Evolutionary conservation across 2,888 invertebrate genomes (phyloP).

Genomic region (Platerodrilus igneus): DNA sequence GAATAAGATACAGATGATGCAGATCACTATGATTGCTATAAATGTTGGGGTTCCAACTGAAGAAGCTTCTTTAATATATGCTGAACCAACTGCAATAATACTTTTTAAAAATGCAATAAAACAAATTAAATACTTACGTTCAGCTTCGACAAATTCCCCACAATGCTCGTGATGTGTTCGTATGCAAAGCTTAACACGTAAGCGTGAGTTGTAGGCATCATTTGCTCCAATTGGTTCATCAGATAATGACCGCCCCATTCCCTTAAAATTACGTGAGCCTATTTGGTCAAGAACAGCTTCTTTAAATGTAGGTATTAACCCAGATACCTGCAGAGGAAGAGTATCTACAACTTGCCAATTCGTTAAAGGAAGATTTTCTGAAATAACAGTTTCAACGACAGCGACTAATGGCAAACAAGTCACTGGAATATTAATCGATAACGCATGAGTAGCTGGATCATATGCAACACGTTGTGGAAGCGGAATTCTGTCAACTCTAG

Average conservation of each 20-base stretch:
- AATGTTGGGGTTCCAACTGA: conserved; percentile 72
- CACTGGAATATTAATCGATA: conserved; percentile 75
- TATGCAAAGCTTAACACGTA: conserved; percentile 78
- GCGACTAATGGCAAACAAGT: conserved; percentile 76
- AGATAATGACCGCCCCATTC: conserved; percentile 52
- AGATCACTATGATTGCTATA: conserved; percentile 73
- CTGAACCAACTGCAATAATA: conserved; percentile 65
- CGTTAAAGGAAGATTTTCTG: conserved; percentile 53
- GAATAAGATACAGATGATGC: conserved; percentile 74
- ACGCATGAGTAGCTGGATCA: conserved; percentile 69
- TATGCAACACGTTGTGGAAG: conserved; percentile 76
- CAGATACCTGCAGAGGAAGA: conserved; percentile 66
- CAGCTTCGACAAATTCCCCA: conserved; percentile 78
- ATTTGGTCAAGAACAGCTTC: conserved; percentile 65
- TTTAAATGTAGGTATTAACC: conserved; percentile 63
- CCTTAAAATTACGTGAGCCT: conserved; percentile 48
- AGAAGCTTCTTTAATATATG: conserved; percentile 74
- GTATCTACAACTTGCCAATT: conserved; percentile 71
- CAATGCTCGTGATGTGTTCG: conserved; percentile 76
- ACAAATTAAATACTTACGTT: conserved; percentile 58
- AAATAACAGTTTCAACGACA: conserved; percentile 66
- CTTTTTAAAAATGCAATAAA: conserved; percentile 2
- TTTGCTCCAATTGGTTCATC: conserved; percentile 55
- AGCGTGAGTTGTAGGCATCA: conserved; percentile 62
- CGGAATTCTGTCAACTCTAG: conserved; percentile 80